A percentile compares a stretch with the other conserved stretches of the same genome.
These are phyloP conservation scores for Cinclus cinclus DNA, from an alignment of 2,113 vertebrate species.

Conservation along the genomic window DNA sequence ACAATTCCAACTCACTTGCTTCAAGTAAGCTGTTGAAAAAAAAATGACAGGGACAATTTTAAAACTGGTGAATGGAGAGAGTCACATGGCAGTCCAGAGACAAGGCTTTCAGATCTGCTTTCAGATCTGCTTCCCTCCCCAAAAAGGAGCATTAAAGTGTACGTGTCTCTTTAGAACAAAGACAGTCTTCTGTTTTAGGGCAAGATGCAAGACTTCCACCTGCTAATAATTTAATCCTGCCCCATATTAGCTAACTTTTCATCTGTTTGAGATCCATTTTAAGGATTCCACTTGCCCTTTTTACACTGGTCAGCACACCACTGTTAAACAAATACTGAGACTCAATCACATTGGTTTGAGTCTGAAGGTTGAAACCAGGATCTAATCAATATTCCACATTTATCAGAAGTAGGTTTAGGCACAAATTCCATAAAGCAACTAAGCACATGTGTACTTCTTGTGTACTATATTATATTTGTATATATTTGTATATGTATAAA, in stretches of 20 bases:
- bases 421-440: not conserved
- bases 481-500: no score
- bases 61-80: not conserved
- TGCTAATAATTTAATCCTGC: not conserved
- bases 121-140: not conserved
- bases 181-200: not conserved
- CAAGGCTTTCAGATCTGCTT: not conserved
- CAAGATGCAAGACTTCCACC: not conserved
- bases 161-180: not conserved
- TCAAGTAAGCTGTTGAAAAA: not conserved
- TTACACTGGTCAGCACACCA: not conserved
- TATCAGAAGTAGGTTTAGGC: not conserved
- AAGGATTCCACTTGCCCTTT: not conserved
- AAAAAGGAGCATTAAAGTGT: not conserved
- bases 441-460: not conserved
- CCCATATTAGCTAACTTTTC: not conserved
- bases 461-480: no score
- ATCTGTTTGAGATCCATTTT: not conserved
- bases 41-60: not conserved
- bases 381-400: not conserved
- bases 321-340: not conserved
- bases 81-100: not conserved
- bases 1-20: not conserved
- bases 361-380: not conserved
- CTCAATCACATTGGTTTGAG: not conserved